Base-by-base conservation (phyloP, 2,113 vertebrate genomes). In the Beaufortia kweichowensis region DNA sequence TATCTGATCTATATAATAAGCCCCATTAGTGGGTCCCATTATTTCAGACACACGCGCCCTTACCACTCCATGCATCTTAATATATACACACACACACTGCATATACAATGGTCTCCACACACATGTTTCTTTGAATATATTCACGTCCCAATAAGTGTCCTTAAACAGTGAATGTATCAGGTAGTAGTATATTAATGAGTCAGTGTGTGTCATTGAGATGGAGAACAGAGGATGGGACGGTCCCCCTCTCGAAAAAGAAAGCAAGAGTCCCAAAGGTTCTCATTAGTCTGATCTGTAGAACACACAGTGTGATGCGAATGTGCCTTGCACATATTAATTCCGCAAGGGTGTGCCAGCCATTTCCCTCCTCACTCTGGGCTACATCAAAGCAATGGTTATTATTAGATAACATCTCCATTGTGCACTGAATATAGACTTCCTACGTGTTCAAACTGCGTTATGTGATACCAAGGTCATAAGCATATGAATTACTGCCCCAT, bases 1-100 rank as follows among this genome's bases (percentile, higher is more conserved):
- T 68, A 71, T 65, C 62, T 53, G 62, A 77, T 77, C 63, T 77
- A 55, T 66, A 78, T 81, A 74, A 85, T 83, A 73, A 82, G 68
- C 65, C 50, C 41, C 78, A 81, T 83, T 78, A 84, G 83, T 82
- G 80, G 50, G 72, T 56, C 43, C 24, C 60, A 76, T 76, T 82
- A 86, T 72, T 4, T 12, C 61, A 39, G 6, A 72, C n/a, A 53
- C 59, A 71, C 15, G 39, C 21, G 53, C 23, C 15, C 64, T 26
- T 41, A 55, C 41, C 14, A 55, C 48, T 48, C 28, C 23, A 66
- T 57, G 33, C 29, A 66, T 59, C 35, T 31, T 43, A 21, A 41
- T 24, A 67, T 15, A 64, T 24, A 48, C 23, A 46, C 31, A 35
- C 35, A 60, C 29, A 31, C 7, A 43, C 11, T 41, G 26, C 19